Base-by-base conservation (phyloP, 2,113 vertebrate genomes). In the Spea bombifrons region DNA sequence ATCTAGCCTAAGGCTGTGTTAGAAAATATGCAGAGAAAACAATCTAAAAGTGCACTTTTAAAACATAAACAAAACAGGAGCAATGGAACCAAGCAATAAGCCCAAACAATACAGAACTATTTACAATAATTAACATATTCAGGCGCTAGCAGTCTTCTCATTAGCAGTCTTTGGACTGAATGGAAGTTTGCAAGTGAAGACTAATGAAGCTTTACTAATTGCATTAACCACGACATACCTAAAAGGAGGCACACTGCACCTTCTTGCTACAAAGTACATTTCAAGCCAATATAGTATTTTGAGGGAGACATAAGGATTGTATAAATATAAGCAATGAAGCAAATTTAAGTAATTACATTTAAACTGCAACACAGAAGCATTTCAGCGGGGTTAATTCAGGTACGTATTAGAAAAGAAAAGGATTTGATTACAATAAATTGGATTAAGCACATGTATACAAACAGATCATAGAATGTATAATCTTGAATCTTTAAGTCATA, bases 151-250 rank as follows among this genome's bases (percentile, higher is more conserved):
- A 17, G 7, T 13, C 61, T 16, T 9, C 2, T 64, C 5, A 30
- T 64, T 30, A 64, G 61, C 61, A 16, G 61, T 16, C 61, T 64
- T 64, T 30, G 61, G 61, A 16, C 61, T 64, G 61, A 64, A 30
- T 30, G 61, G 8, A 64, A 64, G 3, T 30, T 64, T 64, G 7
- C 61, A 64, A 30, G 61, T 30, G 61, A 30, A 64, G 61, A 3
- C 61, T 64, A 13, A 17, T 64, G n/a, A 16, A 9, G 61, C 61
- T 64, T 64, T 64, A 9, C 61, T 64, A 64, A 64, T 30, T 15
- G 30, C 30, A 30, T 30, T 17, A 64, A 13, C 3, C 61, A 5
- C 5, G 17, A 16, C 4, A 13, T 7, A 30, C 8, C 61, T 64
- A 30, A 64, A 5, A 16, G 2, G 61, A 17, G 61, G 5, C 61